phyloP scores from a whole-genome alignment of 92 coral and sea anemone genomes.

The Paramuricea clavata region DNA sequence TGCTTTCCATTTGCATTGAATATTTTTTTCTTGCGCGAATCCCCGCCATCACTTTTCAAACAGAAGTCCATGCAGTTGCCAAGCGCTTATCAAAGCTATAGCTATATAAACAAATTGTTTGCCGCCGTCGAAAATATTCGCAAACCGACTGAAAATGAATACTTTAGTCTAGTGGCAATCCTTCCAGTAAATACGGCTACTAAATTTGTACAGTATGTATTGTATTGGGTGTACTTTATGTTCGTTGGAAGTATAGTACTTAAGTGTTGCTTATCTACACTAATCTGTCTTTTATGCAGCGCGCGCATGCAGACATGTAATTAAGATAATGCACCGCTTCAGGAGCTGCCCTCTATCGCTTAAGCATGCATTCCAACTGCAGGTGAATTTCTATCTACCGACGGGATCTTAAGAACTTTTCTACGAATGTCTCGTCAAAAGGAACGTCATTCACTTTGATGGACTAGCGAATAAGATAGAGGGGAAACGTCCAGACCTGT shows the following conservation, averaged over 20 bases:
- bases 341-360: neutral
- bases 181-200: neutral
- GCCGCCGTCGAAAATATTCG: neutral
- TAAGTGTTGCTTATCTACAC: neutral
- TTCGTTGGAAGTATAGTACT: neutral
- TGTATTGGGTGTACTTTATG: neutral
- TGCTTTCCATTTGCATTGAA: too few species aligned
- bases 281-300: neutral
- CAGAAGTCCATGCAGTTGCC: neutral
- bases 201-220: neutral
- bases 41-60: too few species aligned
- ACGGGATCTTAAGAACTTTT: too few species aligned
- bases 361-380: neutral
- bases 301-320: neutral
- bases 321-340: neutral
- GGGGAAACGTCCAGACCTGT: too few species aligned
- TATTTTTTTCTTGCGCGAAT: too few species aligned
- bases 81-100: neutral
- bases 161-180: neutral
- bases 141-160: neutral
- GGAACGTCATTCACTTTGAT: too few species aligned
- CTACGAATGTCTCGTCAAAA: too few species aligned
- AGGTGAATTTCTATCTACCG: too few species aligned
- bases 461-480: too few species aligned
- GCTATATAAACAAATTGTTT: too few species aligned